These are phyloP conservation scores for Drosophila testacea DNA, from an alignment of 2,888 invertebrate species.

Conservation along the genomic window DNA sequence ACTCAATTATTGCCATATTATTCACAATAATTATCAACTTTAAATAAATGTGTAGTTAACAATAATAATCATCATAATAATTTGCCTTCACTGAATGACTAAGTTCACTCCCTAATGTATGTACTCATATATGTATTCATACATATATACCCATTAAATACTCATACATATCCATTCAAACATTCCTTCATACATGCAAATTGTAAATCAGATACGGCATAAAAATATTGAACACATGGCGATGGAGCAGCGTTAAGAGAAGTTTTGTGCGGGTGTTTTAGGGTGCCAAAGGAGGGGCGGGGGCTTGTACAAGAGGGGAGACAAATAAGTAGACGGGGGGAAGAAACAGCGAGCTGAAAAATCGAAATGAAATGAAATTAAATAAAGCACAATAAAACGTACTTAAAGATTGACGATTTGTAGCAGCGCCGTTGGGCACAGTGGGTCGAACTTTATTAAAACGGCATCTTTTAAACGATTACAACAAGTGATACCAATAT, in stretches of 20 bases:
- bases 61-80: constrained; percentile 34
- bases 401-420: constrained; percentile 74
- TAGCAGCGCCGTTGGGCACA: constrained; percentile 44
- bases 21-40: constrained; percentile 37
- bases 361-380: constrained; percentile 71
- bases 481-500: background rate
- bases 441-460: constrained; percentile 14
- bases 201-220: constrained; percentile 78
- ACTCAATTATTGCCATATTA: constrained; percentile 1
- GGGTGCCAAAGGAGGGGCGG: background rate
- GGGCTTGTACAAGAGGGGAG: background rate
- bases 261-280: constrained; percentile 53
- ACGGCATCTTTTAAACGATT: background rate
- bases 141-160: constrained; percentile 28
- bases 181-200: constrained; percentile 60
- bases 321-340: constrained; percentile 1
- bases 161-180: constrained; percentile 31
- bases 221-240: constrained; percentile 78
- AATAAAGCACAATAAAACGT: constrained; percentile 78
- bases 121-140: constrained; percentile 19
- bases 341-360: constrained; percentile 48
- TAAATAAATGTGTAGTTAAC: constrained; percentile 33
- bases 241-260: constrained; percentile 51
- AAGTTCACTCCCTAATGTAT: constrained; percentile 46
- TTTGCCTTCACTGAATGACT: constrained; percentile 47